phyloP scores from a whole-genome alignment of 2,888 invertebrate genomes.

The Microplitis deprimator region DNA sequence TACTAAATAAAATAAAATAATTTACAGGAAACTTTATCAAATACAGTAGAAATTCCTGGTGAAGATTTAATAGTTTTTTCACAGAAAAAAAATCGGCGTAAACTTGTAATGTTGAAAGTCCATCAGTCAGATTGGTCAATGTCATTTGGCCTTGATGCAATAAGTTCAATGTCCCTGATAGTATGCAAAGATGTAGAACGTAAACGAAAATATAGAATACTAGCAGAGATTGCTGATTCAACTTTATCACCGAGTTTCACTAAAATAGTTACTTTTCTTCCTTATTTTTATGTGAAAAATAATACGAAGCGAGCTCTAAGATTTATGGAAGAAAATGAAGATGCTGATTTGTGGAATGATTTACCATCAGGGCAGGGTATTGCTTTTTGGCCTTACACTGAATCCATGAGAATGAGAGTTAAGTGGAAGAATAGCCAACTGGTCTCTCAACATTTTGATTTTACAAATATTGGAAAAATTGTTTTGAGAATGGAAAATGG shows the following conservation, averaged over 20 bases:
- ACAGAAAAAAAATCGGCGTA: conserved; percentile 73
- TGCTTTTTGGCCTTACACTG: conserved; percentile 87
- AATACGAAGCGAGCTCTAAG: conserved; percentile 76
- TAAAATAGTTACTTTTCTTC: conserved; percentile 84
- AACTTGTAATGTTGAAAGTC: conserved; percentile 73
- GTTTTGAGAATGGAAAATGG: conserved; percentile 88
- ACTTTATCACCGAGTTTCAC: conserved; percentile 82
- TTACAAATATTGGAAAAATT: conserved; percentile 80
- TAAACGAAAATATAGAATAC: conserved; percentile 80
- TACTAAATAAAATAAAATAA: neutral
- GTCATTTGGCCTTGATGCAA: conserved; percentile 78
- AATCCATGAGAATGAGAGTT: conserved; percentile 85
- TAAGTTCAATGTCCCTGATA: conserved; percentile 83
- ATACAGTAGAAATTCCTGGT: conserved; percentile 74
- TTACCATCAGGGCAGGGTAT: conserved; percentile 79
- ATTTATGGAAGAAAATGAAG: conserved; percentile 90
- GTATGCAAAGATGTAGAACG: conserved; percentile 82
- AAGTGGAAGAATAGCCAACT: conserved; percentile 83
- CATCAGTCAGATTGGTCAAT: conserved; percentile 80
- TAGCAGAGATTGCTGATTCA: conserved; percentile 81
- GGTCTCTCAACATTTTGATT: conserved; percentile 84
- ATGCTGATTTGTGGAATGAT: conserved; percentile 88
- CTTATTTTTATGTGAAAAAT: conserved; percentile 85
- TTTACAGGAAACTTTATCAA: conserved; percentile 77
- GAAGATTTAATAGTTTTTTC: conserved; percentile 82